Conservation (phyloP, 1,140 invertebrate genomes). For the Aleiodes sp. region DNA sequence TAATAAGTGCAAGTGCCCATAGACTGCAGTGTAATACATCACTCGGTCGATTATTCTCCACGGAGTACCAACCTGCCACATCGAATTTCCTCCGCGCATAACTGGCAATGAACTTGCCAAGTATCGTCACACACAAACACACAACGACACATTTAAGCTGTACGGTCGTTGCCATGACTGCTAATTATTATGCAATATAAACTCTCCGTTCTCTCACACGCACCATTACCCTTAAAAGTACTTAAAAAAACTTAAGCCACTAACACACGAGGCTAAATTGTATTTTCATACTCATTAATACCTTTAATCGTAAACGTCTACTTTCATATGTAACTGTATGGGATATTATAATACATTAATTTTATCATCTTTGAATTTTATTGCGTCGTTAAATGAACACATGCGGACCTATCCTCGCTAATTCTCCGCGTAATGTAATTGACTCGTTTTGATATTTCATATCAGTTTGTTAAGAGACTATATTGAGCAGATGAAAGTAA, state of each 20-base stretch:
- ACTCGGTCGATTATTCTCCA: constrained; percentile 32
- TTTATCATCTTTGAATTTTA: constrained; percentile 10
- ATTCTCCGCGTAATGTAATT: not conserved
- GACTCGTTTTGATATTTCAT: not conserved
- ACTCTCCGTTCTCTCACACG: constrained; percentile 41
- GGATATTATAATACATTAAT: constrained; percentile 4
- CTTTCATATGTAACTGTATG: constrained; percentile 6
- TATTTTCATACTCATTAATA: constrained; percentile 10
- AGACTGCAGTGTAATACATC: constrained; percentile 26
- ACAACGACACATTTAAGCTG: not conserved
- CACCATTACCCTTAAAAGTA: constrained; percentile 52
- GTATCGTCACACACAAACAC: constrained; percentile 1
- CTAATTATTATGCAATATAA: constrained; percentile 59
- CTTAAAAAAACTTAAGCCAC: not conserved
- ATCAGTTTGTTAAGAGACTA: not conserved
- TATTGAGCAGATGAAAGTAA: too few species aligned
- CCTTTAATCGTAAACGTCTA: constrained; percentile 12
- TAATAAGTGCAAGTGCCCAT: not conserved
- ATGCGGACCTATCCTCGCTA: not conserved
- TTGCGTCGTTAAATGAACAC: not conserved
- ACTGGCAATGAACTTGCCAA: constrained; percentile 58
- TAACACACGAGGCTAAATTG: not conserved
- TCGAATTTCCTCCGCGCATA: constrained; percentile 40
- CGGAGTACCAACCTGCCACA: constrained; percentile 39
- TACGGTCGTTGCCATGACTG: constrained; percentile 38